phyloP scores from a whole-genome alignment of 2,797 vertebrate genomes.

The Cheirogaleus major region DNA sequence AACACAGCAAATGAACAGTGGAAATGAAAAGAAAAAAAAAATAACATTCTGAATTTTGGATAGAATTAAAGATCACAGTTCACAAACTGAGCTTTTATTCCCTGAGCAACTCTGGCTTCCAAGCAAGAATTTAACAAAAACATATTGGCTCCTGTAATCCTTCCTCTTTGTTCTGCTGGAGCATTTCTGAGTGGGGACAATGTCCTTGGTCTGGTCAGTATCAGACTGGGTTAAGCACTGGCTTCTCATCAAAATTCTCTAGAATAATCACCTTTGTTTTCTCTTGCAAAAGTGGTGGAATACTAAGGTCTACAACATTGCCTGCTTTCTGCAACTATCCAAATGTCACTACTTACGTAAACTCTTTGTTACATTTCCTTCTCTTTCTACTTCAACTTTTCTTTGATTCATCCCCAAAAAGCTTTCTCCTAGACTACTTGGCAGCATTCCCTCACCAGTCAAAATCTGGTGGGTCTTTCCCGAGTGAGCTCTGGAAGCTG shows the following conservation, averaged over 20 bases:
- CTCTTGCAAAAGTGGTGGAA: background rate
- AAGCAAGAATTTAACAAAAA: conserved; percentile 63
- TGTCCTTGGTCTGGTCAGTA: background rate
- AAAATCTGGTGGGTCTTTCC: background rate
- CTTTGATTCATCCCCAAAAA: background rate
- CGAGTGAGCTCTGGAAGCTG: background rate
- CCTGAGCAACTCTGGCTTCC: conserved; percentile 25
- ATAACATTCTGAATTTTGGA: background rate
- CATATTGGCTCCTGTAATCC: background rate
- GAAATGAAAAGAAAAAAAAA: conserved; percentile 6
- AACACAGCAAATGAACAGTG: background rate
- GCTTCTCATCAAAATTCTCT: conserved; percentile 1
- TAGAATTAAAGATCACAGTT: background rate
- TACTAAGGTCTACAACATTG: background rate
- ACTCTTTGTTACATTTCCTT: background rate
- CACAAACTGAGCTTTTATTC: conserved; percentile 30
- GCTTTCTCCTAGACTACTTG: conserved; percentile 10
- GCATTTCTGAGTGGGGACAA: background rate
- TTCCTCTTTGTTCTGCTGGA: background rate
- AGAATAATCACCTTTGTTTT: background rate
- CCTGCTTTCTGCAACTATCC: background rate
- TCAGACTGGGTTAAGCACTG: background rate
- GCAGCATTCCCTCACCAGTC: conserved; percentile 8
- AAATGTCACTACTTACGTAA: background rate
- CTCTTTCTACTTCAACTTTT: background rate